Evolutionary conservation across 2,888 invertebrate genomes (phyloP).

Genomic region (Noctua janthe): DNA sequence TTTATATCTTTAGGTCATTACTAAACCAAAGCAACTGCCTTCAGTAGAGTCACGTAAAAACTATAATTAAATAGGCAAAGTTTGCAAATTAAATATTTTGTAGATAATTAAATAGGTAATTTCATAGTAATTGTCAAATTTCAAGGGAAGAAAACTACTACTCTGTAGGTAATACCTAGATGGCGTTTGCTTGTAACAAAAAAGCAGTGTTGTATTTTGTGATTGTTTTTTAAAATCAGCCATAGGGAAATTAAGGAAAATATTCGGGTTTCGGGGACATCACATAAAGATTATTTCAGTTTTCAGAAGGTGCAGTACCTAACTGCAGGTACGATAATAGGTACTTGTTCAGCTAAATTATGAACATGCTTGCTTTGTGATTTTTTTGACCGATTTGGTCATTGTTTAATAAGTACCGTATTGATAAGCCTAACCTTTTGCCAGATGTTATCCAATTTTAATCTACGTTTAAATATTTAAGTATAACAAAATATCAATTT

Average conservation of each 20-base stretch:
- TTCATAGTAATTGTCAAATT: not conserved
- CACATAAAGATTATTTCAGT: not conserved
- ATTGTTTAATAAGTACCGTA: not conserved
- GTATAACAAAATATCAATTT: not conserved
- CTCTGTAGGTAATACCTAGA: constrained; percentile 13
- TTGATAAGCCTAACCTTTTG: constrained; percentile 20
- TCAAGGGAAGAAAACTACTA: not conserved
- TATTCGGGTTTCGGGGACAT: not conserved
- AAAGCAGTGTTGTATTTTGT: not conserved
- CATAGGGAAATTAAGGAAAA: not conserved
- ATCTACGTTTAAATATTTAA: not conserved
- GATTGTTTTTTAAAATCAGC: not conserved
- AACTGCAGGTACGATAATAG: not conserved
- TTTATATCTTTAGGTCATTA: not conserved
- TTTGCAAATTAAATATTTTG: not conserved
- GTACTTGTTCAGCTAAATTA: not conserved
- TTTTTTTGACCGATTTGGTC: not conserved
- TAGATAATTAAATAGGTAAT: not conserved
- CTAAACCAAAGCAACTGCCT: not conserved
- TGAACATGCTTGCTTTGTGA: not conserved
- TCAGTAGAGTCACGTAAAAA: not conserved
- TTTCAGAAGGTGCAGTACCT: not conserved
- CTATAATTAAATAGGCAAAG: not conserved
- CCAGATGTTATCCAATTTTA: constrained; percentile 3
- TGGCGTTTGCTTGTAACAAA: constrained; percentile 29